Evolutionary conservation across 2,888 invertebrate species (phyloP).

Genomic region (Onthophagus sagittarius): DNA sequence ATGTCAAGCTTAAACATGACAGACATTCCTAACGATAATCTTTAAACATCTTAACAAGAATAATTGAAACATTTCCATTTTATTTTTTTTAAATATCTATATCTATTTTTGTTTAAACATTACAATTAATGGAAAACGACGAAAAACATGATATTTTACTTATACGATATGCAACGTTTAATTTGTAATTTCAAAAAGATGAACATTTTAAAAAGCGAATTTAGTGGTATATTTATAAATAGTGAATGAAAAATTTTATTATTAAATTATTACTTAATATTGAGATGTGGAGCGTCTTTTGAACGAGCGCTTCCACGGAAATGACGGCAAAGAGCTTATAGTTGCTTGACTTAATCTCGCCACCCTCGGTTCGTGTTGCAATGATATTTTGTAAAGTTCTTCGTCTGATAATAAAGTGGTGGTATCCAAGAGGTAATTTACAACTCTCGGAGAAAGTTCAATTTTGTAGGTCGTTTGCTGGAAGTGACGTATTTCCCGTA

Average conservation of each 20-base stretch:
- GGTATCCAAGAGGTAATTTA: slow-evolving; percentile 75
- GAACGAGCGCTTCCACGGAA: not conserved
- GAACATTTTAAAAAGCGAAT: no score
- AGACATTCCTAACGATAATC: not conserved
- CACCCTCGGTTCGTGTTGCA: slow-evolving; percentile 80
- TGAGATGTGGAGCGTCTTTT: not conserved
- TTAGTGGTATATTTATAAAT: not conserved
- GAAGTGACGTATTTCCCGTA: slow-evolving; percentile 84
- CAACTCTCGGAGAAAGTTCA: slow-evolving; percentile 76
- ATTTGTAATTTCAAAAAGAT: no score
- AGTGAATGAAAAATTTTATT: not conserved
- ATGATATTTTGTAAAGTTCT: slow-evolving; percentile 73
- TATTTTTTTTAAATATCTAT: not conserved
- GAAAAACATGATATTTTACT: not conserved
- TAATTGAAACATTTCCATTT: not conserved
- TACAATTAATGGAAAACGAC: no score
- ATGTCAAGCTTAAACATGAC: not conserved
- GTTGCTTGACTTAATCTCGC: slow-evolving; percentile 38
- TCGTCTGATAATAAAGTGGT: slow-evolving; percentile 75
- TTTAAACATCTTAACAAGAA: not conserved
- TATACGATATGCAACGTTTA: not conserved
- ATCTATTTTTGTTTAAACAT: no score
- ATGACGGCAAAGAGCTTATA: slow-evolving; percentile 9
- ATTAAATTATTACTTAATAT: not conserved
- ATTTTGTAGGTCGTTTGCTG: slow-evolving; percentile 92